Base-by-base conservation (phyloP, 2,113 vertebrate species). In the Engystomops pustulosus region DNA sequence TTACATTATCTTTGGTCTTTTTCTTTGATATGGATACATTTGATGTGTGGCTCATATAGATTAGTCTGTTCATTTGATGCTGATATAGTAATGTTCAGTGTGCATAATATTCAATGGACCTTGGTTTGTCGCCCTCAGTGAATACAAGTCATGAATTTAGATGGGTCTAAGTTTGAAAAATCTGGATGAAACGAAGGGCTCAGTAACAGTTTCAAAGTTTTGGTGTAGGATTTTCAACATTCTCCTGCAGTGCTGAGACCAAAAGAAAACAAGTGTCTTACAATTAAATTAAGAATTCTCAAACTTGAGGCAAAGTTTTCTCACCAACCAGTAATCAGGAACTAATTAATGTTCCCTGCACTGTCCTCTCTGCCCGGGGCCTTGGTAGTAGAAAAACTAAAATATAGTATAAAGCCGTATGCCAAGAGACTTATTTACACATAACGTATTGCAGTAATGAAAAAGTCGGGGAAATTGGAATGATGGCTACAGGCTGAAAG, bases 381-480 rank as follows among this genome's bases (percentile, higher is more conserved):
- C 38, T 44, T 15, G 45, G 14, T 11, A 58, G 32, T 36, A 17
- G 23, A 25, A 36, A 76, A 12, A 51, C 45, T 53, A 10, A 38
- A 62, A 41, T 79, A 62, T 23, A 78, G 34, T 38, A 44, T 62
- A 41, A 58, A 44, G n/a, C 76, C 6, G 3, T 27, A 65, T 44
- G 15, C 53, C 38, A 44, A 65, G 51, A 79, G 53, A 79, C 55
- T 79, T 79, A 65, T 79, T 62, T 79, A 30, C 38, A 62, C 36
- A 41, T 20, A 62, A 78, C 20, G 32, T 62, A 79, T 44, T 62
- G 36, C 36, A 44, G 25, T 44, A 62, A 41, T 62, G 36, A 65
- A 79, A 78, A 62, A 78, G 76, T 25, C 53, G 60, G 17, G 75
- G 51, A 78, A 58, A 78, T 78, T 58, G 76, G 34, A 78, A 78